Conservation (phyloP, 2,113 vertebrate species). For the Planiliza haematocheilus region DNA sequence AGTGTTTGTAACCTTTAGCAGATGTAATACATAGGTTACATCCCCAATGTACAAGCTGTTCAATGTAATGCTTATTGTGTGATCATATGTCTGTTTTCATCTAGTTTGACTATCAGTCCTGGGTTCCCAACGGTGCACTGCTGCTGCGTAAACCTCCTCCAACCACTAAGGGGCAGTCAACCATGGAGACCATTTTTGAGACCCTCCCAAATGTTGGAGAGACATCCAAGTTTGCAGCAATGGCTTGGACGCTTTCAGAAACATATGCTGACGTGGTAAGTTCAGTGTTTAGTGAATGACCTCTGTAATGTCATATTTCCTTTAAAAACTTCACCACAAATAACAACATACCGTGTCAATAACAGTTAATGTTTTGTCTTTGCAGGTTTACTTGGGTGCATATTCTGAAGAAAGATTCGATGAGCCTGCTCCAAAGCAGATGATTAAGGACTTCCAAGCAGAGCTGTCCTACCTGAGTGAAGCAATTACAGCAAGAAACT, state of each 20-base stretch:
- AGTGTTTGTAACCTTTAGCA: too few species aligned
- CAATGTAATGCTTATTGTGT: too few species aligned
- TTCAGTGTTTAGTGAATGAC: neutral
- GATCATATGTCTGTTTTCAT: neutral
- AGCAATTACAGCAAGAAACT: slow-evolving; percentile 57
- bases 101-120: slow-evolving; percentile 70
- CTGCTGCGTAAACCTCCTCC: slow-evolving; percentile 63
- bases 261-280: slow-evolving; percentile 35
- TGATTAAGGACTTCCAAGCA: slow-evolving; percentile 60
- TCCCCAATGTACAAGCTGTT: too few species aligned
- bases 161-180: slow-evolving; percentile 64
- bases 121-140: slow-evolving; percentile 54
- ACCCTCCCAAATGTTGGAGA: slow-evolving; percentile 56
- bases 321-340: too few species aligned
- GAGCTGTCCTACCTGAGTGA: slow-evolving; percentile 54
- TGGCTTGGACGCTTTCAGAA: neutral
- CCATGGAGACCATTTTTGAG: slow-evolving; percentile 53
- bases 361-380: neutral
- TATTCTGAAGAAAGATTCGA: slow-evolving; percentile 45
- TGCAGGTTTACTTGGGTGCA: slow-evolving; percentile 61
- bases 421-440: slow-evolving; percentile 16
- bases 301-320: too few species aligned
- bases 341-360: too few species aligned
- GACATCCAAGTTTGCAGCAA: neutral
- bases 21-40: too few species aligned